Evolutionary conservation across 2,113 vertebrate species (phyloP).

Genomic region (Cebidichthys violaceus): DNA sequence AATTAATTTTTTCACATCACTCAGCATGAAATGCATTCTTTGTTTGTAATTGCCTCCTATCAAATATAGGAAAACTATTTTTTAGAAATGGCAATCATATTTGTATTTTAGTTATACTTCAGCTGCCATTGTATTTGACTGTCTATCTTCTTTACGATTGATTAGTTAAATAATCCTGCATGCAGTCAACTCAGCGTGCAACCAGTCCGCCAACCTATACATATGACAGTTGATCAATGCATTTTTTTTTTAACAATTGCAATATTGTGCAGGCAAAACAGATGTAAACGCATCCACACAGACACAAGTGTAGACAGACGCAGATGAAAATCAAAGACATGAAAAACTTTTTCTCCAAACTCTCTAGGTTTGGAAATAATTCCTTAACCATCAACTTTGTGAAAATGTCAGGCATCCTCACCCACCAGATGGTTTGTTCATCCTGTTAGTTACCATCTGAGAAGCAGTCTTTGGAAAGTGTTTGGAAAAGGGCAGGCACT

Average conservation of each 20-base stretch:
- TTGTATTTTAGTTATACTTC: slow-evolving; percentile 7
- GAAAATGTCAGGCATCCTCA: not conserved
- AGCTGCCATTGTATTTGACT: not conserved
- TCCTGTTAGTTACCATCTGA: not conserved
- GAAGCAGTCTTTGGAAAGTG: not conserved
- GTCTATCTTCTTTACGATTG: slow-evolving; percentile 36
- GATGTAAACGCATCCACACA: not conserved
- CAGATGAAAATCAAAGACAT: not conserved
- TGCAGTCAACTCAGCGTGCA: slow-evolving; percentile 13
- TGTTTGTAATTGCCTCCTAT: not conserved
- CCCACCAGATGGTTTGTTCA: not conserved
- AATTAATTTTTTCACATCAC: not conserved
- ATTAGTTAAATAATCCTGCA: slow-evolving; percentile 30
- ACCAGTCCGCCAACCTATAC: slow-evolving; percentile 10
- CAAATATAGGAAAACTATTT: not conserved
- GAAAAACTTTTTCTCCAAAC: not conserved
- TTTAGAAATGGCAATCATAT: slow-evolving; percentile 11
- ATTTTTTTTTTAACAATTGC: not conserved
- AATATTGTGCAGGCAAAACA: not conserved
- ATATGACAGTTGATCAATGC: slow-evolving; percentile 12
- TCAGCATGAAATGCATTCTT: not conserved
- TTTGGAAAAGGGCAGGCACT: not conserved
- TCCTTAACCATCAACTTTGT: not conserved
- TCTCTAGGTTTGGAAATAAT: not conserved
- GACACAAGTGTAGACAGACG: not conserved